Conservation (phyloP, 2,797 vertebrate genomes). For the Pseudochirops cupreus region DNA sequence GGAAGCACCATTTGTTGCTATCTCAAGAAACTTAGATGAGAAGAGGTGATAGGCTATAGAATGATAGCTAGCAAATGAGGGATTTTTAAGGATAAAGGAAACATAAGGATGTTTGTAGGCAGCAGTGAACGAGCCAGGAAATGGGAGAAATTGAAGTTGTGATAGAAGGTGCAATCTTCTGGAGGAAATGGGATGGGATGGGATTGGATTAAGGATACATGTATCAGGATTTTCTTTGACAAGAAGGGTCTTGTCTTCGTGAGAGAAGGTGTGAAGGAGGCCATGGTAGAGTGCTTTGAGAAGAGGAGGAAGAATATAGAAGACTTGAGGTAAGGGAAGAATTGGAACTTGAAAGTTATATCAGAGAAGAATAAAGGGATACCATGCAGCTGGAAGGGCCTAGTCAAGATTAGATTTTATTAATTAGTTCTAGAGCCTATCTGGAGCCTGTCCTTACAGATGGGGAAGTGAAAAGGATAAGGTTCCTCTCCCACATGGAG, state of each 20-base stretch:
- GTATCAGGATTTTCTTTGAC: not conserved
- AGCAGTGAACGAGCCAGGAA: not conserved
- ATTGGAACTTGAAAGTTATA: not conserved
- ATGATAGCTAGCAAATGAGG: not conserved
- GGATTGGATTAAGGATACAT: not conserved
- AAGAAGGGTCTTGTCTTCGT: not conserved
- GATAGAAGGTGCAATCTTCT: not conserved
- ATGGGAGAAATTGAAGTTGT: not conserved
- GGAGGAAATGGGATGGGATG: not conserved
- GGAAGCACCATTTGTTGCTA: not conserved
- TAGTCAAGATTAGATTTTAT: not conserved
- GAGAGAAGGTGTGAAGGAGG: not conserved
- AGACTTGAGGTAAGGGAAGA: not conserved
- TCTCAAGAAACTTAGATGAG: not conserved
- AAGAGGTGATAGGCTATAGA: not conserved
- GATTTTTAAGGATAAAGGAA: not conserved
- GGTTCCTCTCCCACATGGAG: constrained; percentile 45
- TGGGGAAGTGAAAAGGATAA: constrained; percentile 17
- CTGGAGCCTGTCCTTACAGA: constrained; percentile 42
- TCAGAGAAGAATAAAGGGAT: not conserved
- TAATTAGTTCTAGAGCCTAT: constrained; percentile 10
- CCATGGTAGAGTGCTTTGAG: not conserved
- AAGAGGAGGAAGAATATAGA: not conserved
- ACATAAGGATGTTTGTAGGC: not conserved
- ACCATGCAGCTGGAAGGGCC: not conserved